Evolutionary conservation across 1,140 invertebrate species (phyloP), one percentile per base, ranked within the genome.

Genomic region (Drosophila suzukii): DNA sequence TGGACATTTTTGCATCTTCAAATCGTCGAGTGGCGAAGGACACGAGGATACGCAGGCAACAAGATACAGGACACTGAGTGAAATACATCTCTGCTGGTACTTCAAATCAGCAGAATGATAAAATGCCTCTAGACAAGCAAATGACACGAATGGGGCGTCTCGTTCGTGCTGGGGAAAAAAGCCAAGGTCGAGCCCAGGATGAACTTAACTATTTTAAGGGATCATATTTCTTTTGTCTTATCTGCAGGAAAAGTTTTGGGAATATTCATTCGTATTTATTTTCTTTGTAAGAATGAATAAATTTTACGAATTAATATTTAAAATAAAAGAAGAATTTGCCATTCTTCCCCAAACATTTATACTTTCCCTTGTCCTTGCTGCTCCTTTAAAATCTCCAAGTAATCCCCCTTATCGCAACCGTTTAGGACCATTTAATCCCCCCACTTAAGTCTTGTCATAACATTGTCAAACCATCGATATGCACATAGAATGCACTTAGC

Each of bases 1-100:
- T 85, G 86, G 85, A 85, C 85, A 90, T 90, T 90, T 90, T 90
- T 90, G 85, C 85, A 90, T 90, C 85, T 85, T 85, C 78, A 90
- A 90, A 89, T 81, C 61, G 85, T 77, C 81, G 78, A 86, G 72
- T 34, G 60, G n/a, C 59, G 61, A 51, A 57, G 44, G 46, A 74
- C 43, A 67, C 59, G 73, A 59, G 71, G 49, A 51, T 24, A 54
- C 58, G 30, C 47, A 60, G 56, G 39, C 32, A 36, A 65, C 4
- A 50, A 17, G 55, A 39, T 43, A 39, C 34, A 41, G 38, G 55
- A 74, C 46, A 36, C 36, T 53, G 34, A 47, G 32, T 58, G 39
- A 62, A 67, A 78, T 46, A 74, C 56, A 43, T 65, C 58, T 70
- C 79, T 63, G 70, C 80, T 78, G 79, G 68, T 75, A 68, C 78